Base-by-base conservation (phyloP, 37 sponge, comb jelly and placozoan species). In the Spongia lamella region DNA sequence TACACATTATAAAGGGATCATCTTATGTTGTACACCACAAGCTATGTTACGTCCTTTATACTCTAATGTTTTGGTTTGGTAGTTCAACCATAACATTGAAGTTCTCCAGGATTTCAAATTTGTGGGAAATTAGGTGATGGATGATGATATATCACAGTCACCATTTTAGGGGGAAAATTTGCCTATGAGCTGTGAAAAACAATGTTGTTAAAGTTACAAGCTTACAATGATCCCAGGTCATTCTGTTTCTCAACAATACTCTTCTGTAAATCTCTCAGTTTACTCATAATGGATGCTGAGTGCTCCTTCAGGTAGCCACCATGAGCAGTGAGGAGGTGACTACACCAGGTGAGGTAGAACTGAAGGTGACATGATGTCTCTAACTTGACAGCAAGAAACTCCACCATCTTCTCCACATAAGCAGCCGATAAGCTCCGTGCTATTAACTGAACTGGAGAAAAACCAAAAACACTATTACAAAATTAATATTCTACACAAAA, bases 331-430 rank as follows among this genome's bases (percentile, higher is more conserved):
- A 93, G 75, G 51, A 93, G 36, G 50, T 54, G 33, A 1, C 31
- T 67, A 26, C 78, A 93, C 94, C 94, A 93, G 53, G n/a, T 38
- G 38, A 93, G 68, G 63, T 93, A 93, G 84, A 90, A 89, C 68
- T 93, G 76, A 0, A 93, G 30, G 65, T 93, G 94, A n/a, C 64
- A 54, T 2, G 90, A 82, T 7, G 19, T 37, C 25, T 90, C 88
- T 15, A 93, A 57, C 56, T 61, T 37, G 50, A 74, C 59, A 0
- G 91, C 87, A 1, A 93, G 63, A 24, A 86, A 66, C 29, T 66
- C 55, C 20, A 93, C 66, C 40, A 93, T 17, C 57, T 27, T 85
- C 35, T 84, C 87, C 9, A 89, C 38, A 60, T 86, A 85, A 7
- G 30, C 30, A 13, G 1, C 53, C 20, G 90, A 86, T 0, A 93